Base-by-base conservation (phyloP, 2,113 vertebrate genomes). In the Atlantisia rogersi region DNA sequence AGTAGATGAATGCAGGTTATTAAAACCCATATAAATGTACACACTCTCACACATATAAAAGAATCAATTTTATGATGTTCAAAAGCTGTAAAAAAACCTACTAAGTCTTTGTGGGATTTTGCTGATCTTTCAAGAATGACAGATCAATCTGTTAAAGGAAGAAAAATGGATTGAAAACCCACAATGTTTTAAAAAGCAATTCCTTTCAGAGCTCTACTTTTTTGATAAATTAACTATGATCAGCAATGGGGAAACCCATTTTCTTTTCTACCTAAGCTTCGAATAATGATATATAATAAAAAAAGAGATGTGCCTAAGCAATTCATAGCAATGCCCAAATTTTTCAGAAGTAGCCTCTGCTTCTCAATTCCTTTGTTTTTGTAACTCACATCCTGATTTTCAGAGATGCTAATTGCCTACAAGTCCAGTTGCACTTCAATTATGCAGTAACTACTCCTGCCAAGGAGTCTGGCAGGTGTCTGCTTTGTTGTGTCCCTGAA, bases 71-170 rank as follows among this genome's bases (percentile, higher is more conserved):
- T 44, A 71, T 53, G 10, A 82, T 82, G 71, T 88, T 86, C 80
- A 92, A 92, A 93, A 80, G 53, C 46, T 88, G 69, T 68, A 59
- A 10, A 92, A 92, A 91, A 91, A 21, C 44, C 29, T 53, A 73
- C 68, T 39, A 75, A 0, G 2, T 64, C 87, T 92, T 82, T 71
- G 52, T 63, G 50, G 48, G 53, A 94, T 94, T 95, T 83, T 84
- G 68, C 82, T 92, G 90, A 96, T 95, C 80, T 88, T 94, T 90
- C 90, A 92, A 88, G 64, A 92, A 86, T 86, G 88, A 90, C 76
- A 96, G 71, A 93, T 90, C 94, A 92, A 91, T 95, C 82, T 92
- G 60, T 95, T 96, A 93, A 93, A 86, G 68, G 60, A 93, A 83
- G 65, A 90, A 92, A 94, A 96, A 95, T 93, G 42, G 83, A 89